Evolutionary conservation across 2,888 invertebrate genomes (phyloP).

Genomic region (Zygothrica quintamaculata): DNA sequence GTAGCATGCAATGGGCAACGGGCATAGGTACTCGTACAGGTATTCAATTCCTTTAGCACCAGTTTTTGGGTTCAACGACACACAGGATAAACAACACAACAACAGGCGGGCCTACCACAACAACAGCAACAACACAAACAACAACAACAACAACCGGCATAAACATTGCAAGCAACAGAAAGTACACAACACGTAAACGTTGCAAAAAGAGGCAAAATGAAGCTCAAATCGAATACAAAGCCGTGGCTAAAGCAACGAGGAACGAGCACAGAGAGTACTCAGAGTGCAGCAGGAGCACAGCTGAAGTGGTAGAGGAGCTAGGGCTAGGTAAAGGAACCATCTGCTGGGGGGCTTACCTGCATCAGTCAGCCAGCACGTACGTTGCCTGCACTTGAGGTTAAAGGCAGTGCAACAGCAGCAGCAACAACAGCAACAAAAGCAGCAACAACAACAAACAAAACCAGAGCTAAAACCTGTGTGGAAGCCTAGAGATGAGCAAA

Average conservation of each 20-base stretch:
- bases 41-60: constrained; percentile 47
- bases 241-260: constrained; percentile 62
- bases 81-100: constrained; percentile 74
- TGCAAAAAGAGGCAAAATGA: constrained; percentile 67
- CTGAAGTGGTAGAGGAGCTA: constrained; percentile 15
- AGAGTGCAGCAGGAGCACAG: constrained; percentile 17
- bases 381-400: constrained; percentile 58
- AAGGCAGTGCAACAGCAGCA: constrained; percentile 50
- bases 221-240: constrained; percentile 71
- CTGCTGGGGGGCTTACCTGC: constrained; percentile 26
- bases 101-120: constrained; percentile 51
- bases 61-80: constrained; percentile 69
- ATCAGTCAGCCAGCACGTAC: constrained; percentile 48
- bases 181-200: constrained; percentile 69
- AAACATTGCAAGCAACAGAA: constrained; percentile 54
- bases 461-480: constrained; percentile 43
- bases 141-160: constrained; percentile 64
- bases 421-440: constrained; percentile 24
- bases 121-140: constrained; percentile 26
- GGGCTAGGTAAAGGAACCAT: constrained; percentile 17
- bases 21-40: constrained; percentile 34
- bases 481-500: constrained; percentile 18
- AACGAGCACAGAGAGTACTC: constrained; percentile 38
- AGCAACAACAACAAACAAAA: constrained; percentile 32
- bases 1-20: constrained; percentile 65